A percentile compares a stretch with the other conserved stretches of the same genome.
Evolutionary conservation across 2,113 vertebrate genomes (phyloP).

Genomic region (Burhinus oedicnemus): DNA sequence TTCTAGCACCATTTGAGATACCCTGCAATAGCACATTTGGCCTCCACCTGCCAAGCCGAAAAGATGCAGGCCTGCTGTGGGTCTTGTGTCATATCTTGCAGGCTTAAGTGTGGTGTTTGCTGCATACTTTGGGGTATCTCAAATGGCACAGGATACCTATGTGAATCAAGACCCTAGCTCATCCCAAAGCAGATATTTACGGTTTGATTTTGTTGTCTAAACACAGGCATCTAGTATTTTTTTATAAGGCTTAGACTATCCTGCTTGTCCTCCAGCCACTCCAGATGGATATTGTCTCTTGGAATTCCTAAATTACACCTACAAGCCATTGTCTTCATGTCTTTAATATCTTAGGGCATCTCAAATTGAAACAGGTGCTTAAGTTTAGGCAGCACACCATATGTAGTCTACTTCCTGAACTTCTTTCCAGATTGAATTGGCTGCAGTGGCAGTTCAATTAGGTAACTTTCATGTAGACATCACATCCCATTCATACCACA

Average conservation of each 20-base stretch:
- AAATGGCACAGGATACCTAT: neutral
- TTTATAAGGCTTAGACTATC: neutral
- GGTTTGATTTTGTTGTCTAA: neutral
- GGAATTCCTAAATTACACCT: neutral
- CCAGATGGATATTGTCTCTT: neutral
- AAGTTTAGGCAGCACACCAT: neutral
- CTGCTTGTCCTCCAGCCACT: neutral
- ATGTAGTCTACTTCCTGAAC: neutral
- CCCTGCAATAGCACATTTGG: neutral
- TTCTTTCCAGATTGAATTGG: neutral
- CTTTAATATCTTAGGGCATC: neutral
- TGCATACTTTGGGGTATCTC: neutral
- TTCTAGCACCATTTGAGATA: neutral
- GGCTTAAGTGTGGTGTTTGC: neutral
- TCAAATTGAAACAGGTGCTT: neutral
- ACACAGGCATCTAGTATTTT: neutral
- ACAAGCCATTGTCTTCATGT: neutral
- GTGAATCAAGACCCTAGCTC: neutral
- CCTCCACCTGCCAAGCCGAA: neutral
- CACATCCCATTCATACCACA: neutral
- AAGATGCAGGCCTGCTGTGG: neutral
- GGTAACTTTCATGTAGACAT: neutral
- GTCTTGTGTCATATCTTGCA: neutral
- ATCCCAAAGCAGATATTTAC: neutral
- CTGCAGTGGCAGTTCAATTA: neutral